phyloP scores from a whole-genome alignment of 2,797 vertebrate species.

The Prunella strophiata region DNA sequence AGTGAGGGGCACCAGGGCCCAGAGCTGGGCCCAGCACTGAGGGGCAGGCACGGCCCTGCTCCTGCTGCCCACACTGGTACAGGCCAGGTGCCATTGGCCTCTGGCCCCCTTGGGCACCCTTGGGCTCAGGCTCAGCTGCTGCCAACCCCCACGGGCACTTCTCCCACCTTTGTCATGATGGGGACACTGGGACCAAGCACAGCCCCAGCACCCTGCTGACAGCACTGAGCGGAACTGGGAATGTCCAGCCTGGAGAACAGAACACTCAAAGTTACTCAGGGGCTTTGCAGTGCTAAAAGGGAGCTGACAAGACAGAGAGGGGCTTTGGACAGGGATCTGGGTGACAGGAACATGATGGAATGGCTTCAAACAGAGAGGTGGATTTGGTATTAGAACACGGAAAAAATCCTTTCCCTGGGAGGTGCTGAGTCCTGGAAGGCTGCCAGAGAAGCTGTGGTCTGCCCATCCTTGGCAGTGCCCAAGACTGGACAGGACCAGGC shows the following conservation, averaged over 20 bases:
- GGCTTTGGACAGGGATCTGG: background rate
- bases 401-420: background rate
- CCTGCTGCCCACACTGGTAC: background rate
- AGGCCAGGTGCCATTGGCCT: background rate
- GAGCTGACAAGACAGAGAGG: background rate
- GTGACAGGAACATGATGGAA: background rate
- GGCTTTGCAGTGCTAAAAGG: background rate
- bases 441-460: no score
- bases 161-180: background rate
- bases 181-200: background rate
- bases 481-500: rapidly evolving
- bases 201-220: background rate
- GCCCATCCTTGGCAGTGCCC: no score
- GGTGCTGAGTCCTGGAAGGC: no score
- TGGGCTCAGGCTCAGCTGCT: rapidly evolving
- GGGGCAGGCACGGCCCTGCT: background rate
- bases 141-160: rapidly evolving
- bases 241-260: background rate
- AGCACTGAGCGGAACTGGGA: background rate
- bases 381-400: background rate
- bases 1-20: background rate
- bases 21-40: background rate
- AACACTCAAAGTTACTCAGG: background rate
- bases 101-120: background rate
- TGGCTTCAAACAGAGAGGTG: background rate